Conservation (phyloP, 2,888 invertebrate genomes). For the Alloscopus bannaensis region DNA sequence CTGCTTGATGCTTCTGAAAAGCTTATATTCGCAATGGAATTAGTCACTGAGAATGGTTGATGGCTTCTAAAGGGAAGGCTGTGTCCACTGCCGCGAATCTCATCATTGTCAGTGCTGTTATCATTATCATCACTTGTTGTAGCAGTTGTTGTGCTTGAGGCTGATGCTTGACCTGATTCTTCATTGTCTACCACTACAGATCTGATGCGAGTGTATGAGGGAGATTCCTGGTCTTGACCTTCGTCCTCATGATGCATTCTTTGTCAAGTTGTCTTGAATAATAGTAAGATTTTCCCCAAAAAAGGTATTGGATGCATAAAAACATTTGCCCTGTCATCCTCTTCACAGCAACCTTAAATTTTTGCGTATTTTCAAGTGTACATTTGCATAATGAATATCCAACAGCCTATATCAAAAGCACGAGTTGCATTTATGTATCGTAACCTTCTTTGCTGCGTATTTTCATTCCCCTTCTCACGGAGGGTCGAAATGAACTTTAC, state of each 20-base stretch:
- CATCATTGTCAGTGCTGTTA: conserved; percentile 22
- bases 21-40: too few species aligned
- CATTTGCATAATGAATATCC: too few species aligned
- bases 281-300: neutral
- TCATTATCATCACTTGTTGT: conserved; percentile 30
- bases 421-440: too few species aligned
- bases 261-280: conserved; percentile 8
- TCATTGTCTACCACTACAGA: conserved; percentile 59
- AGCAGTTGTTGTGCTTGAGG: conserved; percentile 57
- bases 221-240: conserved; percentile 58
- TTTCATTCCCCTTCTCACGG: too few species aligned
- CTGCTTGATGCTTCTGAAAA: too few species aligned
- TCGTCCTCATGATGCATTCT: conserved; percentile 34
- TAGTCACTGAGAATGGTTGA: conserved; percentile 1
- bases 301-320: too few species aligned
- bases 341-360: too few species aligned
- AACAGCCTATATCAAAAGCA: too few species aligned
- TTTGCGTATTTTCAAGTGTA: too few species aligned
- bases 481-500: too few species aligned
- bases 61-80: conserved; percentile 18
- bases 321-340: too few species aligned
- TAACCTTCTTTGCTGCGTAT: too few species aligned
- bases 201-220: conserved; percentile 36
- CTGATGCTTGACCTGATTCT: conserved; percentile 63
- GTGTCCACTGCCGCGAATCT: conserved; percentile 1